Evolutionary conservation across 2,888 invertebrate genomes (phyloP), one percentile per base, ranked within the genome.

Genomic region (Pammene aurita): DNA sequence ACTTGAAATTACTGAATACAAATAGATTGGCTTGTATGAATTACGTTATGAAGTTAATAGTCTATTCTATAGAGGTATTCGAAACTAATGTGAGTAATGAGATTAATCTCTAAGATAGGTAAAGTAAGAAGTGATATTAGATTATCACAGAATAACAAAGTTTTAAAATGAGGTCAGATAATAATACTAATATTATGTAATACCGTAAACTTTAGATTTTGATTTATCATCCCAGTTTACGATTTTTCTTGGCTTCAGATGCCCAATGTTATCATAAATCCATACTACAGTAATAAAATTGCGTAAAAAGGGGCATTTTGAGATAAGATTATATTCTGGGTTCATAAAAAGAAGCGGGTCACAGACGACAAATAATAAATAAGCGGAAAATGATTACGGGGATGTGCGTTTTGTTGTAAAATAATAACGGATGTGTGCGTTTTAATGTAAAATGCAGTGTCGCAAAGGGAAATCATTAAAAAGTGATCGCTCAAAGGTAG

Each of bases 341-440:
- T 77, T 74, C 77, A 79, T 77, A 74, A 88, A 87, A 86, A 26
- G 83, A 76, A 67, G 74, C 72, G 74, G 82, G 83, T 84, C 85
- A 84, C 84, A 63, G 70, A 79, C 77, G 80, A 81, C 75, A 73
- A 72, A 72, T 75, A 81, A 84, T 85, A 85, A 88, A 84, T 78
- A 78, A 71, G 68, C 72, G 72, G 71, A 74, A 78, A 74, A 75
- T 73, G 78, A 80, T 80, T 82, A 79, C 82, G 80, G 80, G 81
- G 74, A 76, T 76, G 60, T 75, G 74, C 73, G 55, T 26, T 58
- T 52, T 57, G 55, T 57, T 35, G 38, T 56, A 48, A 76, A 67
- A 75, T 73, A 78, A 80, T 80, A 83, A 79, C 82, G 80, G 80
- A 81, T 75, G 76, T 76, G 60, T 75, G 74, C 73, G 58, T n/a